Evolutionary conservation across 2,888 invertebrate species (phyloP), one percentile per base, ranked within the genome.

Genomic region (Scotopteryx bipunctaria): DNA sequence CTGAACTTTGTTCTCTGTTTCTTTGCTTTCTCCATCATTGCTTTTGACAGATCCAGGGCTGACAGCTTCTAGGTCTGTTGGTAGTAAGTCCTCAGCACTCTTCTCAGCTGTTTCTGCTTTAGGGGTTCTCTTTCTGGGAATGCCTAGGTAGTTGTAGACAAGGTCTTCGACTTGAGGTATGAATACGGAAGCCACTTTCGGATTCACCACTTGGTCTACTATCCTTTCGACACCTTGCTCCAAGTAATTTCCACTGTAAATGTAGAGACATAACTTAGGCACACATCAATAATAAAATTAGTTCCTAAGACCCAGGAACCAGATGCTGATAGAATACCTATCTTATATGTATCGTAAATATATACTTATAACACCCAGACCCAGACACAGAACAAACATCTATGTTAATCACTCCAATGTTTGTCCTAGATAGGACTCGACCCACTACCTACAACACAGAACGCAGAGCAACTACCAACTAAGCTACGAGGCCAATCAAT

Each of bases 201-300:
- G 97, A 81, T 97, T 97, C 0, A 98, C 97, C 0, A 98, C 97
- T 91, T 99, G 98, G 76, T 98, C 98, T 0, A 98, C 97, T 58
- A 99, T 97, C 61, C 98, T 93, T 78, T 98, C 97, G 1, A 98
- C 96, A 5, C 98, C 98, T 63, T 94, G 95, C 70, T 97, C 96
- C 61, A 98, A 88, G 81, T 95, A 97, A 33, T 96, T 96, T 45
- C 96, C 96, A 72, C 97, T 97, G 86, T 83, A 87, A 69, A 48
- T 11, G n/a, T n/a, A n/a, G n/a, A n/a, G n/a, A n/a, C n/a, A n/a
- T n/a, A n/a, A n/a, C n/a, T n/a, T n/a, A n/a, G n/a, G n/a, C n/a
- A 9, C 9, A 25, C 3, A 23, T 23, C 8, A 23, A 6, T 8
- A 1, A 1, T 2, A 9, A n/a, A n/a, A n/a, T n/a, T n/a, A n/a